Evolutionary conservation across 2,797 vertebrate species (phyloP).

Genomic region (Yasuhikotakia modesta): DNA sequence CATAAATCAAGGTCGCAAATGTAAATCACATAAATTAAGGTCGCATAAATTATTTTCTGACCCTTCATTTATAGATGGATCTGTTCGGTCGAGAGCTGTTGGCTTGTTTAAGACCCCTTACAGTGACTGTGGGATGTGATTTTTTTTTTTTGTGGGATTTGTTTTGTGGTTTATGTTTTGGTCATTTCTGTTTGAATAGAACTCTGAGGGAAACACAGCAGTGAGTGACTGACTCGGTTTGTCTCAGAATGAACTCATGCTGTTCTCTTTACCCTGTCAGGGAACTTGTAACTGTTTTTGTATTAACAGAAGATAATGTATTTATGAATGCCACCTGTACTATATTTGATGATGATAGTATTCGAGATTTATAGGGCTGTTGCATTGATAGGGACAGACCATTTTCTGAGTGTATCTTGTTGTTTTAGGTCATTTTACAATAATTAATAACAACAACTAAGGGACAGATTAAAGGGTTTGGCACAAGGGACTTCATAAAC

Average conservation of each 20-base stretch:
- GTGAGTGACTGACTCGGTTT: constrained; percentile 49
- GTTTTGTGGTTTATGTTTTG: constrained; percentile 26
- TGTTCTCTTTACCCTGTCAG: constrained; percentile 48
- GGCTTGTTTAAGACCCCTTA: constrained; percentile 26
- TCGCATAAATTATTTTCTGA: too few species aligned
- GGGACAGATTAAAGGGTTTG: constrained; percentile 23
- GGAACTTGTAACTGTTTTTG: constrained; percentile 52
- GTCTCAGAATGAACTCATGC: constrained; percentile 54
- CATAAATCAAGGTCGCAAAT: too few species aligned
- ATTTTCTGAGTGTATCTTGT: constrained; percentile 57
- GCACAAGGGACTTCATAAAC: constrained; percentile 49
- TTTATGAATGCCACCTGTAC: constrained; percentile 60
- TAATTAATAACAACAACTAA: constrained; percentile 23
- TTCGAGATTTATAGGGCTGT: constrained; percentile 58
- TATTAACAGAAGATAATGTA: constrained; percentile 59
- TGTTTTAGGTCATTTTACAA: constrained; percentile 42
- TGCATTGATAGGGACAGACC: constrained; percentile 41
- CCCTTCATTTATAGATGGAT: background rate
- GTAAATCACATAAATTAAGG: too few species aligned
- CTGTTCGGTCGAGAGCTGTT: background rate
- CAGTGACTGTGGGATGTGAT: constrained; percentile 52
- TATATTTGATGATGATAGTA: constrained; percentile 62
- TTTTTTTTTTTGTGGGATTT: background rate
- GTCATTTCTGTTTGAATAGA: constrained; percentile 42
- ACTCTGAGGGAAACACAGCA: constrained; percentile 50